Conservation (phyloP, 2,888 invertebrate genomes). For the Pristionchus entomophagus region DNA sequence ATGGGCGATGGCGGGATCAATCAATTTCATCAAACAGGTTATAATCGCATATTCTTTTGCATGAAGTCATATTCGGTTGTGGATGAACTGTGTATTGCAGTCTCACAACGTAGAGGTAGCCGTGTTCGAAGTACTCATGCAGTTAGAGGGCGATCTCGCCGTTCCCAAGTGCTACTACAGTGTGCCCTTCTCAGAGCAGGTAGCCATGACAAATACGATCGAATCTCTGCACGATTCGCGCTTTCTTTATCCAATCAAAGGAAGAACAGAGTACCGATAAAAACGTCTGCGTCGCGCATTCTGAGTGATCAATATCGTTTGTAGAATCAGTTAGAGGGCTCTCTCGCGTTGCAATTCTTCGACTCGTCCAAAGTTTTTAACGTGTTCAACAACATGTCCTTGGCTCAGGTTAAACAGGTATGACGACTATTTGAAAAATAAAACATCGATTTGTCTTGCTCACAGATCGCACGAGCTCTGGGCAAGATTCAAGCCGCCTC, state of each 20-base stretch:
- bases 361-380: not conserved
- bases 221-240: too few species aligned
- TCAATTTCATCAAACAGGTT: not conserved
- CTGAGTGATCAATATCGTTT: not conserved
- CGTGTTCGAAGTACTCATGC: not conserved
- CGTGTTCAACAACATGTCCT: not conserved
- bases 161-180: constrained; percentile 13
- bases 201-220: not conserved
- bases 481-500: constrained; percentile 25
- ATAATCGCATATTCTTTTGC: too few species aligned
- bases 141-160: not conserved
- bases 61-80: too few species aligned
- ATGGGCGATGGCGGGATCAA: not conserved
- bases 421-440: not conserved
- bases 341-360: not conserved
- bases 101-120: not conserved
- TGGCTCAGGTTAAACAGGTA: not conserved
- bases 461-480: constrained; percentile 20
- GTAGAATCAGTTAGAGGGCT: not conserved
- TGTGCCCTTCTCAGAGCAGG: not conserved
- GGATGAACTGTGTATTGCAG: not conserved
- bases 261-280: too few species aligned
- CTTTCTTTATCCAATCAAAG: too few species aligned
- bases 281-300: too few species aligned
- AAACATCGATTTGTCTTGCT: not conserved